Evolutionary conservation across 2,888 invertebrate genomes (phyloP), one percentile per base, ranked within the genome.

Genomic region (Diachrysia chrysitis): DNA sequence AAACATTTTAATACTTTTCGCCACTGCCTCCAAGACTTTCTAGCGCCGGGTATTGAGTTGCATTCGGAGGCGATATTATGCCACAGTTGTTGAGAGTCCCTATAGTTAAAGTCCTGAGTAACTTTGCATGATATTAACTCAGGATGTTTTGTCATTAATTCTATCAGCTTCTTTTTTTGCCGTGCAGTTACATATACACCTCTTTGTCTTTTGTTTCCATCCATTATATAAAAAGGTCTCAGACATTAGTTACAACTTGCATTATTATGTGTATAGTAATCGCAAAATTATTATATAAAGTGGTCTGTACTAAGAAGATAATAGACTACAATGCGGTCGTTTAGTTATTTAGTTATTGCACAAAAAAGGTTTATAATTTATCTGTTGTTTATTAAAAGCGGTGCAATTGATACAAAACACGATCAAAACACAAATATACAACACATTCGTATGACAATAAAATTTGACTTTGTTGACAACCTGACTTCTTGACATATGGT

Each of bases 21-120:
- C 95, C 94, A 95, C 76, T 94, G 94, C 54, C 88, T 88, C 95
- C 95, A 95, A 71, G 92, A 93, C 86, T 95, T 95, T 48, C 79
- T 90, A 0, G 93, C 93, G 12, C 95, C 95, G 17, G 92, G 90
- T 66, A 93, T 84, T 37, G 92, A 83, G 76, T 95, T 95, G 61
- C 91, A 93, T 76, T 94, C 91, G 51, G 81, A 86, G n/a, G 94
- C 89, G 67, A 95, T 92, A 29, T 73, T 87, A 66, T 89, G 87
- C 95, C 95, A 95, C 35, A 93, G 76, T 63, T 83, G 87, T 65
- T 93, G 93, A 1, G 90, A 91, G 69, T 94, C 93, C 62, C 83
- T 88, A 57, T 90, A 86, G 32, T 81, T 91, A 62, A 93, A 93
- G 48, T 88, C 89, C 67, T 91, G 88, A 7, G 90, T 89, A 21